Evolutionary conservation across 2,888 invertebrate species (phyloP), one percentile per base, ranked within the genome.

Genomic region (Anodontia alba): DNA sequence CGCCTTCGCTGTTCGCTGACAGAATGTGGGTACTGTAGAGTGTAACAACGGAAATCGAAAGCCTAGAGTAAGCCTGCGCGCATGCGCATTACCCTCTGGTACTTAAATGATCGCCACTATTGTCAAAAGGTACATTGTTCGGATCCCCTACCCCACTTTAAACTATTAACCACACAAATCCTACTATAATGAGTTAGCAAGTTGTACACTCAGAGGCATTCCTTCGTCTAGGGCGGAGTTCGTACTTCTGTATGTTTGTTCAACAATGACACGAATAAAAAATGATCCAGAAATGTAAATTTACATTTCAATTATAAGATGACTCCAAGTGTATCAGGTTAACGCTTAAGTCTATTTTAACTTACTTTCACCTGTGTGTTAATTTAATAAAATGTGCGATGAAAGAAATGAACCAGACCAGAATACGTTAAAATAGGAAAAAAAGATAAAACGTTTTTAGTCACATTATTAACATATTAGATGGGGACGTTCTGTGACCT

Each of bases 321-420:
- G 12, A n/a, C 29, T 62, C 29, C 12, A 62, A 29, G 29, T 33
- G 33, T 62, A 62, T 62, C 62, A 33, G 31, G 62, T 62, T 31
- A 62, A 62, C 62, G 7, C 33, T 33, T 33, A 62, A 23, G 29
- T 26, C 62, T 20, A 33, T 62, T 23, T 62, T 62, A 62, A 62
- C 23, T 8, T 20, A 2, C 33, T 33, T 29, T 29, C 62, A 33
- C 62, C 3, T 7, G 33, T 26, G 62, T 62, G 62, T 62, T 62
- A 62, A 62, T 62, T 62, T 29, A 62, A 29, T 10, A 33, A 23
- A 29, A 33, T 33, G 62, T 62, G 7, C 23, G 62, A 62, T 33
- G 26, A 62, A 62, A 33, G 33, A 62, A 62, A 33, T 62, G 17
- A 62, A 62, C 33, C 31, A 33, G 62, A 29, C 62, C 62, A 62